Percentiles rank a stretch among this genome's conserved stretches.
phyloP scores from a whole-genome alignment of 2,888 invertebrate species.

The Dryobota labecula region DNA sequence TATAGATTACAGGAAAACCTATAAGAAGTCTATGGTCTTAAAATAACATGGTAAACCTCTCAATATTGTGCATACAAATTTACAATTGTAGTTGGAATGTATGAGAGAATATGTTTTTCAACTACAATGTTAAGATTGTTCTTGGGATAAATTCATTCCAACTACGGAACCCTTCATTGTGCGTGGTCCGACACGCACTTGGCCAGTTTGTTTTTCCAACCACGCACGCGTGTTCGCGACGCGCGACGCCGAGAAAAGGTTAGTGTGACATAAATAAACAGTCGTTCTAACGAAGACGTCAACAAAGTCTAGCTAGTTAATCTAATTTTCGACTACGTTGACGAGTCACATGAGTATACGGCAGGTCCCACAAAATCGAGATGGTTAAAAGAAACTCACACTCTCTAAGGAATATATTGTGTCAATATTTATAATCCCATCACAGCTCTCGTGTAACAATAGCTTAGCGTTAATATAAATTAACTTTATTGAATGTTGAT shows the following conservation, averaged over 20 bases:
- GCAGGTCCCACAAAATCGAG: constrained; percentile 14
- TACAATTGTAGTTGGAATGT: no score
- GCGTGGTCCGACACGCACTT: no score
- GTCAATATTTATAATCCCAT: constrained; percentile 32
- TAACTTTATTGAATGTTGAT: constrained; percentile 53
- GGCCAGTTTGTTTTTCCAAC: constrained; percentile 3
- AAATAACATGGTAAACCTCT: no score
- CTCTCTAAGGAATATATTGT: background rate
- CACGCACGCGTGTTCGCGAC: constrained; percentile 1
- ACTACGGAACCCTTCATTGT: no score
- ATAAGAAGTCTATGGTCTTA: no score
- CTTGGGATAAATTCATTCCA: no score
- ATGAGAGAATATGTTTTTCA: no score
- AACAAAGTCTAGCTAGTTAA: constrained; percentile 12
- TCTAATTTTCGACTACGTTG: constrained; percentile 16
- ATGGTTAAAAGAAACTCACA: no score
- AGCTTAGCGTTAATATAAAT: constrained; percentile 33
- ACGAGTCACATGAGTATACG: no score
- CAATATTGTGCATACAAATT: no score
- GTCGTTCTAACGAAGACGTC: constrained; percentile 10
- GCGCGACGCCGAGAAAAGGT: constrained; percentile 35
- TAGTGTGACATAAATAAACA: constrained; percentile 46
- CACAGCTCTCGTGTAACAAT: constrained; percentile 23
- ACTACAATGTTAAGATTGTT: no score
- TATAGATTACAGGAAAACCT: no score